These are phyloP conservation scores for Leucoraja erinaceus DNA, from an alignment of 2,113 vertebrate genomes.

Conservation along the genomic window DNA sequence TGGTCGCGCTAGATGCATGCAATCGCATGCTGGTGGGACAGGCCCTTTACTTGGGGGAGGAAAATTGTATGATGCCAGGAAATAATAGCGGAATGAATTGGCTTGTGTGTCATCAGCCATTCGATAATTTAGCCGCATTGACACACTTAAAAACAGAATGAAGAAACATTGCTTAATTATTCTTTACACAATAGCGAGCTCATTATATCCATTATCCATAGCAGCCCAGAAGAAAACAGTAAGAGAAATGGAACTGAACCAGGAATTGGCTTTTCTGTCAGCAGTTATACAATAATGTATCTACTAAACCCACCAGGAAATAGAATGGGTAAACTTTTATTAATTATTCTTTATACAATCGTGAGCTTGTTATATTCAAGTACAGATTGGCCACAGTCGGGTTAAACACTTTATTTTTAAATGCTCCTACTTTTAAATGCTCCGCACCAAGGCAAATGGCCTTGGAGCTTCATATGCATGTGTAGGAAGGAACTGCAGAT, in stretches of 20 bases:
- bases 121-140: background rate
- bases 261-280: background rate
- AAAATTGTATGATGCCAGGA: background rate
- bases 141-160: too few relatives aligned
- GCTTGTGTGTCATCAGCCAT: background rate
- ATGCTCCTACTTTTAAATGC: background rate
- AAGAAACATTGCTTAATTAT: too few relatives aligned
- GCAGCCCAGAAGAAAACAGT: background rate
- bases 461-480: background rate
- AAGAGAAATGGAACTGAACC: background rate
- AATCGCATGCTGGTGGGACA: too few relatives aligned
- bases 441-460: background rate
- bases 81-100: background rate
- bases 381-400: background rate
- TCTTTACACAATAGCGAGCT: too few relatives aligned
- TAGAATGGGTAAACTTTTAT: background rate
- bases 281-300: background rate
- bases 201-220: background rate
- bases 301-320: background rate
- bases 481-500: too few relatives aligned
- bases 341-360: background rate
- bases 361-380: background rate
- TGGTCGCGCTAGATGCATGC: too few relatives aligned
- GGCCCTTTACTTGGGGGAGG: background rate
- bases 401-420: background rate